Percentiles rank a stretch among this genome's conserved stretches.
Evolutionary conservation across 1,140 invertebrate genomes (phyloP).

Genomic region (Coenobita brevimanus): DNA sequence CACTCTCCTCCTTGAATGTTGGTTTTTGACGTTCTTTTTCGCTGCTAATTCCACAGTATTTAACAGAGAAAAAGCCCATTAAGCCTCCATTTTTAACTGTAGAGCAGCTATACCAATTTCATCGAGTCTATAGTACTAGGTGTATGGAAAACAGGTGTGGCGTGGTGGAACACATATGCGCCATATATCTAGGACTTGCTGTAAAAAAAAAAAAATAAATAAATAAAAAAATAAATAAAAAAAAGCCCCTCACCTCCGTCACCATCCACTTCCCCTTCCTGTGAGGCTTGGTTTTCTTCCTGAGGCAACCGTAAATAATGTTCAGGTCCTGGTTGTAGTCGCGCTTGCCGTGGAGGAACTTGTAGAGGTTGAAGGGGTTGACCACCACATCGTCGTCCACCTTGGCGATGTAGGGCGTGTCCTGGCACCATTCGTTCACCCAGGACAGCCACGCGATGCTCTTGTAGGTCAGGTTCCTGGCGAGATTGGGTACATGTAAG

Average conservation of each 20-base stretch:
- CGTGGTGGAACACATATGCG: no score
- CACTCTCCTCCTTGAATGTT: no score
- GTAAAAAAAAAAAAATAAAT: no score
- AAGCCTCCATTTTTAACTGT: no score
- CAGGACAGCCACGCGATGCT: slow-evolving; percentile 65
- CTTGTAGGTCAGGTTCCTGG: slow-evolving; percentile 68
- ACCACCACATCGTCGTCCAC: slow-evolving; percentile 70
- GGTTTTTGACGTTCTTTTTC: no score
- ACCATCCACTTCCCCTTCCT: slow-evolving; percentile 68
- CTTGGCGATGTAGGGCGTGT: slow-evolving; percentile 68
- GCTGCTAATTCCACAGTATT: no score
- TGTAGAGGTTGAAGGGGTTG: slow-evolving; percentile 60
- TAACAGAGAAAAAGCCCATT: no score
- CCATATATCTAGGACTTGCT: no score
- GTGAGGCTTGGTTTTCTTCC: slow-evolving; percentile 42
- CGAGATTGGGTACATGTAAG: neutral
- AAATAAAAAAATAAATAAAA: no score
- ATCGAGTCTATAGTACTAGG: no score
- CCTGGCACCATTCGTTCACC: slow-evolving; percentile 54
- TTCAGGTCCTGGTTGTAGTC: slow-evolving; percentile 48
- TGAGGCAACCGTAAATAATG: slow-evolving; percentile 65
- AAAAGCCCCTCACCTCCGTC: slow-evolving; percentile 34
- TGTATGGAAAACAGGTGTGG: no score
- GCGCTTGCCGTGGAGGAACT: slow-evolving; percentile 20
- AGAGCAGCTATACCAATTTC: no score